Base-by-base conservation (phyloP, 2,113 vertebrate genomes). In the Xiphorhynchus elegans region DNA sequence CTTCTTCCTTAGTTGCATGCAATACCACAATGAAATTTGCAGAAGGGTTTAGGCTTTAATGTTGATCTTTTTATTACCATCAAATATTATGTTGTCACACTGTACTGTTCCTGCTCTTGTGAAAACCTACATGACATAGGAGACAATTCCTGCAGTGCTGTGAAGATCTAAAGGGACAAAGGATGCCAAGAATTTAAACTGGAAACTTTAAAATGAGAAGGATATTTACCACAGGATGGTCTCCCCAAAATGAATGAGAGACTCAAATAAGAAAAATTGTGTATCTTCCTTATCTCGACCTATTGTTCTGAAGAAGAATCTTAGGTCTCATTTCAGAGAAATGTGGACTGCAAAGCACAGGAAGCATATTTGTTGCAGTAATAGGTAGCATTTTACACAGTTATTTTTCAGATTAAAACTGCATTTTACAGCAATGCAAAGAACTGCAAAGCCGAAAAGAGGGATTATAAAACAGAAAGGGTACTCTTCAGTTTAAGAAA, bases 361-460 rank as follows among this genome's bases (percentile, higher is more conserved):
- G 72, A 72, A 73, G 42, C 8, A 50, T 56, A 66, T 87, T 35
- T 56, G 20, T 47, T 84, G 76, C 29, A 79, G 75, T 86, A 80
- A 85, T 2, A 93, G 20, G 47, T 26, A 79, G 7, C 4, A 49
- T 67, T 90, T 85, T 55, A 86, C 35, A 82, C 13, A 64, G 63
- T 39, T 84, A 42, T 44, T 83, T 94, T 72, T 75, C 81, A 84
- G 47, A 94, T 94, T 90, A 94, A 94, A 94, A 90, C 14, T 47
- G 72, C 37, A 81, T 78, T 81, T 94, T 83, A 69, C 17, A 92
- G 80, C 19, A 26, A 92, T 81, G 60, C 26, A 89, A 91, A 95
- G 69, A 91, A 91, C 35, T 67, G 58, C 76, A 95, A 93, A 91
- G 39, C 42, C 85, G 78, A 84, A 92, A 93, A 93, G 85, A 80